Evolutionary conservation across 2,113 vertebrate genomes (phyloP).

Genomic region (Anguilla rostrata): DNA sequence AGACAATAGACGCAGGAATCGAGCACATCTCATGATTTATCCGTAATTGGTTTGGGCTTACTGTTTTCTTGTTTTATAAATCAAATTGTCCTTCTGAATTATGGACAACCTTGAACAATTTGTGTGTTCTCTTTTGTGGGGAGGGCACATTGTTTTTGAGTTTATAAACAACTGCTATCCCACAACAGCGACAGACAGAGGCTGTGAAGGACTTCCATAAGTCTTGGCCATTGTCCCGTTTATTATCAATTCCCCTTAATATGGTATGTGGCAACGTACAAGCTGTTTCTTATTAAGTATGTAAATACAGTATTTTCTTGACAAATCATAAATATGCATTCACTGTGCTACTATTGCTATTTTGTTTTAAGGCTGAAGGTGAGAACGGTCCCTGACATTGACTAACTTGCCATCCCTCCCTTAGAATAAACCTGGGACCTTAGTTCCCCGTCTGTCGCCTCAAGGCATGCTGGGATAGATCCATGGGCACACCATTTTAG

Average conservation of each 20-base stretch:
- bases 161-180: background rate
- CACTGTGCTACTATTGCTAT: background rate
- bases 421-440: background rate
- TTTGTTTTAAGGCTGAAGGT: background rate
- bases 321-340: no score
- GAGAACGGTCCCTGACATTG: background rate
- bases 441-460: background rate
- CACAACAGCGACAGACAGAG: background rate
- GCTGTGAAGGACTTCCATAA: background rate
- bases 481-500: background rate
- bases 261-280: no score
- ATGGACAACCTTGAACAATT: background rate
- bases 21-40: background rate
- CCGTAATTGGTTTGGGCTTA: background rate
- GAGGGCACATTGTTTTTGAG: background rate
- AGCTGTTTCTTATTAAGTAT: no score
- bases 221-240: background rate
- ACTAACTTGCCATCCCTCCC: background rate
- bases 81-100: no score
- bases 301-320: background rate
- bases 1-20: no score
- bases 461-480: slow-evolving; percentile 8
- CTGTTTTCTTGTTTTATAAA: background rate
- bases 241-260: no score
- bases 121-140: background rate